Conservation (phyloP, 2,888 invertebrate species). For the Xylota sylvarum region DNA sequence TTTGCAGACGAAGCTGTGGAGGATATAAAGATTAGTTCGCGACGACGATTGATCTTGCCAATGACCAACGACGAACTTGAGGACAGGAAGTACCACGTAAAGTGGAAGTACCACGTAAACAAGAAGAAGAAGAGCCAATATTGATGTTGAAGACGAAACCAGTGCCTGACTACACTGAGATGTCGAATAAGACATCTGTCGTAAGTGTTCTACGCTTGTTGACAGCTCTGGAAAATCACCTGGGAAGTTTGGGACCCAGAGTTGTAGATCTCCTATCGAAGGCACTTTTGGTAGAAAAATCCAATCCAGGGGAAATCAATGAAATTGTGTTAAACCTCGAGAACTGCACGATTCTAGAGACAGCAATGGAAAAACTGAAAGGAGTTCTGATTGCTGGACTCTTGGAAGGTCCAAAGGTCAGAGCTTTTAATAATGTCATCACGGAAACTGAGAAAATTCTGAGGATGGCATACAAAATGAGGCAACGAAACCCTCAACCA, state of each 20-base stretch:
- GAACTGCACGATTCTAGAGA: conserved; percentile 86
- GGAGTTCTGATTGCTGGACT: conserved; percentile 90
- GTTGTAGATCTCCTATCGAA: conserved; percentile 87
- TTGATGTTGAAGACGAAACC: neutral
- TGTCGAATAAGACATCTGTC: conserved; percentile 84
- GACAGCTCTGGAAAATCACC: conserved; percentile 91
- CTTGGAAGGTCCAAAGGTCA: conserved; percentile 86
- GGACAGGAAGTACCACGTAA: conserved; percentile 88
- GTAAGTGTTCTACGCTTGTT: conserved; percentile 90
- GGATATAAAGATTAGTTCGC: conserved; percentile 80
- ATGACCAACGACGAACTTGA: conserved; percentile 86
- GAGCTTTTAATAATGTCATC: conserved; percentile 90
- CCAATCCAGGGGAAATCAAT: conserved; percentile 88
- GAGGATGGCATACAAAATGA: conserved; percentile 85
- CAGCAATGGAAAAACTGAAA: conserved; percentile 82
- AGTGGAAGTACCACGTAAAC: conserved; percentile 88
- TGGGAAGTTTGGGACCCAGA: conserved; percentile 92
- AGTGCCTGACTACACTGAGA: neutral
- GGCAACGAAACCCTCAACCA: conserved; percentile 82
- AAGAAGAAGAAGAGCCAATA: neutral
- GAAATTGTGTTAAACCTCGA: conserved; percentile 88
- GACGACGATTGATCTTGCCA: conserved; percentile 81
- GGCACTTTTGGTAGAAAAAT: conserved; percentile 80
- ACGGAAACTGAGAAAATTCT: conserved; percentile 87
- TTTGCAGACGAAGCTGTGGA: conserved; percentile 91